Conservation (phyloP, 37 sponge, comb jelly and placozoan species). For the Chondrilla cf. caribensis region DNA sequence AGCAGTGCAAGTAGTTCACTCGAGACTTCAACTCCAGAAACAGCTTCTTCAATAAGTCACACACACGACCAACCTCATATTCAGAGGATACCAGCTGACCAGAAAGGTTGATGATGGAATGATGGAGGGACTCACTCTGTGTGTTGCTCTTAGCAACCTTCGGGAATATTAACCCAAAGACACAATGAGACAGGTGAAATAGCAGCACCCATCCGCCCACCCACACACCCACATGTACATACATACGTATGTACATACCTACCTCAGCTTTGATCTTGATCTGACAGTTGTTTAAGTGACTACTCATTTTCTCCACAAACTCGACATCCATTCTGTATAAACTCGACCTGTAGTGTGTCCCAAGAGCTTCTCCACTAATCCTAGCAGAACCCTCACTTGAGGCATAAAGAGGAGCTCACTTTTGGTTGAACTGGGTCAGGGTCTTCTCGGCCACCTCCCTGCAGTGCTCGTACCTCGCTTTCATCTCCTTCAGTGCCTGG, state of each 20-base stretch:
- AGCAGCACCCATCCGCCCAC: not conserved
- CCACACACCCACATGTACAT: not conserved
- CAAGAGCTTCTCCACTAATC: too few relatives aligned
- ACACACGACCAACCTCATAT: not conserved
- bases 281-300: constrained; percentile 39
- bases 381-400: too few relatives aligned
- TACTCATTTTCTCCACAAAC: constrained; percentile 43
- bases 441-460: not conserved
- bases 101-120: constrained; percentile 3
- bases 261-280: constrained; percentile 70
- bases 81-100: not conserved
- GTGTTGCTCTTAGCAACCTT: constrained; percentile 72
- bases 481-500: constrained; percentile 5
- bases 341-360: constrained; percentile 25
- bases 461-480: not conserved
- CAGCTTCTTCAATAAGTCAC: constrained; percentile 16
- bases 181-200: not conserved
- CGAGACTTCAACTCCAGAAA: constrained; percentile 29
- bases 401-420: too few relatives aligned
- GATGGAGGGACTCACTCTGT: constrained; percentile 39
- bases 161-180: not conserved
- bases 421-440: not conserved
- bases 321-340: constrained; percentile 32
- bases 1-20: constrained; percentile 65
- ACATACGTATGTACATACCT: not conserved